Evolutionary conservation across 2,888 invertebrate genomes (phyloP).

Genomic region (Erebia epiphron): DNA sequence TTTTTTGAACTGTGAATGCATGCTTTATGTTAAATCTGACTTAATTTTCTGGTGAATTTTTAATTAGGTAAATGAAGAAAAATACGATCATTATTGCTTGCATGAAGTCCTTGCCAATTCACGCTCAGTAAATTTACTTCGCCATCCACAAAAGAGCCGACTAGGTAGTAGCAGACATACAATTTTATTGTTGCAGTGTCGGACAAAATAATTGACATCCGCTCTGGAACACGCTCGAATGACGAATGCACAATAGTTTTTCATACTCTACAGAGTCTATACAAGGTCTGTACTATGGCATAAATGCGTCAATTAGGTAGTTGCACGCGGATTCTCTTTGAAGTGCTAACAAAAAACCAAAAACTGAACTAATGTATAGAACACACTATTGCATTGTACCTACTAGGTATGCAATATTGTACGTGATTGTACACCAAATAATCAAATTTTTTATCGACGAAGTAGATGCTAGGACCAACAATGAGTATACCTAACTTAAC

Average conservation of each 20-base stretch:
- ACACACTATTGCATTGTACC: not conserved
- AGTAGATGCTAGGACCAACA: no score
- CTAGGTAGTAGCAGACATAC: not conserved
- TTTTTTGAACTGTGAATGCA: no score
- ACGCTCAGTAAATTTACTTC: not conserved
- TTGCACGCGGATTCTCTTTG: not conserved
- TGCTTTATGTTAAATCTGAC: no score
- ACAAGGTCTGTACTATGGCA: not conserved
- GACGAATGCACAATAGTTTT: not conserved
- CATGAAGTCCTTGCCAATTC: no score
- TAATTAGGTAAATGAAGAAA: no score
- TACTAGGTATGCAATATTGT: no score
- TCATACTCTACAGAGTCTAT: not conserved
- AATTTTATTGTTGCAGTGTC: not conserved
- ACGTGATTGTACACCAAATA: no score
- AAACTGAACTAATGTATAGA: not conserved
- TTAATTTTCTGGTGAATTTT: no score
- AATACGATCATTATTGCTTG: no score
- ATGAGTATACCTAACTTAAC: no score
- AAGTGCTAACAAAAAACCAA: constrained; percentile 3
- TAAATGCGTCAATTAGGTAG: not conserved
- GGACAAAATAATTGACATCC: not conserved
- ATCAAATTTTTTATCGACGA: no score
- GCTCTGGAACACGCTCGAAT: not conserved
- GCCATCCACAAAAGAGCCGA: not conserved